These are phyloP conservation scores for Myotis davidii DNA, from an alignment of 2,113 vertebrate species.

Conservation along the genomic window DNA sequence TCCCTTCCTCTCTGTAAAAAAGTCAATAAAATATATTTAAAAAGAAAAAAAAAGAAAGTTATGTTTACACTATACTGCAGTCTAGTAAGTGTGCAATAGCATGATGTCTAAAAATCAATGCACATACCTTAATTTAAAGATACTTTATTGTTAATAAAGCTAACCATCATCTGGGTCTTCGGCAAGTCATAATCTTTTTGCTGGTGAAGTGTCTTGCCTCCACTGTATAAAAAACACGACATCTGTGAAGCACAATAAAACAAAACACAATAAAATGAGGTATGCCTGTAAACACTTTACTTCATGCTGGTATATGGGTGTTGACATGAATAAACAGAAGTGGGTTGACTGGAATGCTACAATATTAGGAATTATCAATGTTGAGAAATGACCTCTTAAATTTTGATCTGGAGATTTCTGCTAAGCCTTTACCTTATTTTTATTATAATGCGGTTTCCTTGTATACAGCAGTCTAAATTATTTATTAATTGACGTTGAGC, in stretches of 20 bases:
- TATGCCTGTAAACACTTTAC: neutral
- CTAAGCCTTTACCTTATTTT: conserved; percentile 57
- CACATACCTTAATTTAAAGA: neutral
- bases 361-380: conserved; percentile 20
- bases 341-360: conserved; percentile 17
- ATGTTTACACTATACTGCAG: neutral
- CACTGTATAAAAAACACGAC: neutral
- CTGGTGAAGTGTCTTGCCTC: neutral
- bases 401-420: conserved; percentile 53
- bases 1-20: too few relatives aligned
- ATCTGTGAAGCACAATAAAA: neutral
- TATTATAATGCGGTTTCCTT: conserved; percentile 61
- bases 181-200: neutral
- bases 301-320: neutral
- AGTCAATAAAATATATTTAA: too few relatives aligned
- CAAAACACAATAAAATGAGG: neutral
- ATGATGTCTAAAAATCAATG: neutral
- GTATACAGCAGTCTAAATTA: conserved; percentile 67
- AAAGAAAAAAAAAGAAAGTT: neutral
- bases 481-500: conserved; percentile 80
- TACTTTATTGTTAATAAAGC: neutral
- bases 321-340: neutral
- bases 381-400: conserved; percentile 61
- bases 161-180: neutral
- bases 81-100: neutral